These are phyloP conservation scores for Saccopteryx bilineata DNA, from an alignment of 2,113 vertebrate species.

Conservation along the genomic window DNA sequence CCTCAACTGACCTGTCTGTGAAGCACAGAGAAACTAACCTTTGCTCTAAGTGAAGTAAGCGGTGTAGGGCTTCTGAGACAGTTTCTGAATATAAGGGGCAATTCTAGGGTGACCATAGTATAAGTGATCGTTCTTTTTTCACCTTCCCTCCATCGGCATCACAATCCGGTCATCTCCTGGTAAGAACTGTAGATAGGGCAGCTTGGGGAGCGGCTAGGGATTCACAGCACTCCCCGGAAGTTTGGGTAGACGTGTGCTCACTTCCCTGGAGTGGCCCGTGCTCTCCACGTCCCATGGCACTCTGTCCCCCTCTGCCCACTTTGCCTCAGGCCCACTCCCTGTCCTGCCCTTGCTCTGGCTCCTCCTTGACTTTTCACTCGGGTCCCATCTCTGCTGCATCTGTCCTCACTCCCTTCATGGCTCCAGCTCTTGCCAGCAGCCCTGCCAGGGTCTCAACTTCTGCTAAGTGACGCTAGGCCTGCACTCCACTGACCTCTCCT, in stretches of 20 bases:
- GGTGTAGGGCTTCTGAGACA: neutral
- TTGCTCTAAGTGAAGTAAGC: neutral
- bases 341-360: neutral
- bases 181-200: neutral
- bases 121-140: neutral
- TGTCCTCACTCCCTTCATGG: neutral
- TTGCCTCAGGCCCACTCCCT: neutral
- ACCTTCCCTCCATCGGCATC: neutral
- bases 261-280: neutral
- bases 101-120: neutral
- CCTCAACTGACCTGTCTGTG: neutral
- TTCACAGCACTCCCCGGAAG: neutral
- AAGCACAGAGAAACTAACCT: neutral
- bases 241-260: neutral
- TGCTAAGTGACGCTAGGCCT: neutral
- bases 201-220: rapidly evolving
- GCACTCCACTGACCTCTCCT: neutral
- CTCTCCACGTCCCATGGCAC: neutral
- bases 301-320: neutral
- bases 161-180: neutral
- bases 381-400: neutral
- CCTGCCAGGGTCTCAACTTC: neutral
- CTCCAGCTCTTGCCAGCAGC: neutral
- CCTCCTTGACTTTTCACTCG: neutral
- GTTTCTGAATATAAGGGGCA: neutral